Conservation (phyloP, 2,888 invertebrate species). For the Boloria selene region DNA sequence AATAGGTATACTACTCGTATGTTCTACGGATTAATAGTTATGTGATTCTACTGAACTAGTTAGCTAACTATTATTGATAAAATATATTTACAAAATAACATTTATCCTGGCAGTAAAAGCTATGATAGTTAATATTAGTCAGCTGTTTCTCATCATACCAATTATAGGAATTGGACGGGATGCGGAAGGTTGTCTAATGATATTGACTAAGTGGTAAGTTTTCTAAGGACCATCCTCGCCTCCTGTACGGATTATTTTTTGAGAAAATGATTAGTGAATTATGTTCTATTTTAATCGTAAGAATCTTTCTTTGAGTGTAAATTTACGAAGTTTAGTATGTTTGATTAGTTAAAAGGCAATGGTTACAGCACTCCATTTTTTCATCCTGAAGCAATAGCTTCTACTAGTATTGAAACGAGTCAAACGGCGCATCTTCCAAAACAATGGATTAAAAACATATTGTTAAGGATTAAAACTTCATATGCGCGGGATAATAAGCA, state of each 20-base stretch:
- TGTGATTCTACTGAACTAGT: constrained; percentile 7
- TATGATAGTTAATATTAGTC: constrained; percentile 7
- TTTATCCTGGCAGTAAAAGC: constrained; percentile 12
- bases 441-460: too few species aligned
- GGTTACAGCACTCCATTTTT: too few species aligned
- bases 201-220: constrained; percentile 25
- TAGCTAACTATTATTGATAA: not conserved
- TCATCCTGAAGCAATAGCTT: too few species aligned
- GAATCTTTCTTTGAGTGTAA: not conserved
- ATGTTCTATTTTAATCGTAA: not conserved
- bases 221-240: constrained; percentile 33
- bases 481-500: too few species aligned
- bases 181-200: constrained; percentile 27
- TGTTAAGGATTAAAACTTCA: too few species aligned
- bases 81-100: not conserved
- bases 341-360: too few species aligned
- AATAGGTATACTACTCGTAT: constrained; percentile 7
- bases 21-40: not conserved
- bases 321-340: not conserved
- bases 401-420: too few species aligned
- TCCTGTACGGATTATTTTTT: constrained; percentile 34
- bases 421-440: too few species aligned
- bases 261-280: not conserved
- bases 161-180: constrained; percentile 28
- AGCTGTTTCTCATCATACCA: constrained; percentile 32